Percentiles rank a stretch among this genome's conserved stretches.
phyloP scores from a whole-genome alignment of 2,113 vertebrate species.

The Psettodes erumei region DNA sequence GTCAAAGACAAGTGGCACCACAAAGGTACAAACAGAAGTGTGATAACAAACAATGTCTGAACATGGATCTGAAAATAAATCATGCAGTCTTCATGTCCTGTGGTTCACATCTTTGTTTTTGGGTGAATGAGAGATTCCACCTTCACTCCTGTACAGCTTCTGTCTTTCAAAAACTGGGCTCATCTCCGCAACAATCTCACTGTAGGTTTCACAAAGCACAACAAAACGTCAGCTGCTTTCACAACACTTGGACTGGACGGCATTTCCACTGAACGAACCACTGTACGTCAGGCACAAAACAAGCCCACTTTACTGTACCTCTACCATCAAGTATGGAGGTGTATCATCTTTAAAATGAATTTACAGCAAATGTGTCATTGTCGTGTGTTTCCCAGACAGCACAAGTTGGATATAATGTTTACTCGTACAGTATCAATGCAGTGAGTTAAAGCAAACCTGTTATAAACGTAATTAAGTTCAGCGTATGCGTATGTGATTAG shows the following conservation, averaged over 20 bases:
- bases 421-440: too few species aligned
- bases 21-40: constrained; percentile 34
- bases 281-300: constrained; percentile 32
- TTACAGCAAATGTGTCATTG: constrained; percentile 10
- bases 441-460: background rate
- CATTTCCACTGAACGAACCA: constrained; percentile 45
- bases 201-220: constrained; percentile 46
- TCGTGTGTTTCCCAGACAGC: constrained; percentile 1
- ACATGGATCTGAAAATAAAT: constrained; percentile 52
- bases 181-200: constrained; percentile 11
- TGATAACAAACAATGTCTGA: constrained; percentile 15
- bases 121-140: background rate
- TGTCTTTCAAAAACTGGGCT: background rate
- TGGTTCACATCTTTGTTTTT: constrained; percentile 44
- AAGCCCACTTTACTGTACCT: constrained; percentile 26
- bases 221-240: constrained; percentile 41
- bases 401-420: background rate
- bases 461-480: constrained; percentile 1
- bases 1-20: constrained; percentile 29
- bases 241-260: constrained; percentile 52
- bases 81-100: constrained; percentile 50
- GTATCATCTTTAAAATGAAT: constrained; percentile 16
- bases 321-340: constrained; percentile 16
- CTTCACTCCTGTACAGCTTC: constrained; percentile 23
- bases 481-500: background rate